Evolutionary conservation across 1,140 invertebrate genomes (phyloP).

Genomic region (Drosophila parvula): DNA sequence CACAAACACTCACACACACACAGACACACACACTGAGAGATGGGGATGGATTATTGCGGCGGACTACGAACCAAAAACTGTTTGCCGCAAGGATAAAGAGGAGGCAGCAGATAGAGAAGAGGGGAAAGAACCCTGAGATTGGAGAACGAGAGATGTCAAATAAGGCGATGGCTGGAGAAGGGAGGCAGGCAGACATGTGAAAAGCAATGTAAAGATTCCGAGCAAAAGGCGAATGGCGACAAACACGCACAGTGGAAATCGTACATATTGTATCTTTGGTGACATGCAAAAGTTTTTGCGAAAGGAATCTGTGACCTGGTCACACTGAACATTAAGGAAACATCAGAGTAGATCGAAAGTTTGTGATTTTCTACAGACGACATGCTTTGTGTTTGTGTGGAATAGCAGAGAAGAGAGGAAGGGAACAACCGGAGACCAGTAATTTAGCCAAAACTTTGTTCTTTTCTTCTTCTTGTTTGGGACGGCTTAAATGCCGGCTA

Average conservation of each 20-base stretch:
- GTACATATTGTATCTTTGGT: neutral
- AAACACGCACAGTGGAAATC: neutral
- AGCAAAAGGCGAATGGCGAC: constrained; percentile 39
- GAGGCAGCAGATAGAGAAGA: neutral
- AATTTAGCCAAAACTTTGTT: constrained; percentile 63
- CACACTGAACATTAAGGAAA: neutral
- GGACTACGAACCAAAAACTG: constrained; percentile 53
- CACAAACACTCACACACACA: constrained; percentile 40
- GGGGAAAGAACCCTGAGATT: too few relatives aligned
- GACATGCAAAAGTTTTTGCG: constrained; percentile 9
- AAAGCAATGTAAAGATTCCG: constrained; percentile 62
- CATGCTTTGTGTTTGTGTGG: neutral
- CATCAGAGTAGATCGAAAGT: constrained; percentile 6
- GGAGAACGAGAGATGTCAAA: neutral
- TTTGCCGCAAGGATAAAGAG: constrained; percentile 16
- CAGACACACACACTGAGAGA: constrained; percentile 37
- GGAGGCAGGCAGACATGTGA: constrained; percentile 50
- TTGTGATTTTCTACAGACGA: constrained; percentile 11
- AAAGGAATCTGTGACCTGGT: too few relatives aligned
- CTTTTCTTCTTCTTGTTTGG: constrained; percentile 13
- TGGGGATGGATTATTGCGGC: constrained; percentile 65
- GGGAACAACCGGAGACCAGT: constrained; percentile 16
- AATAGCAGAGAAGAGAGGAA: constrained; percentile 1
- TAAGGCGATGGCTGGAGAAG: neutral
- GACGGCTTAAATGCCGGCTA: constrained; percentile 64